phyloP scores from a whole-genome alignment of 1,140 invertebrate genomes.

The Formica exsecta region DNA sequence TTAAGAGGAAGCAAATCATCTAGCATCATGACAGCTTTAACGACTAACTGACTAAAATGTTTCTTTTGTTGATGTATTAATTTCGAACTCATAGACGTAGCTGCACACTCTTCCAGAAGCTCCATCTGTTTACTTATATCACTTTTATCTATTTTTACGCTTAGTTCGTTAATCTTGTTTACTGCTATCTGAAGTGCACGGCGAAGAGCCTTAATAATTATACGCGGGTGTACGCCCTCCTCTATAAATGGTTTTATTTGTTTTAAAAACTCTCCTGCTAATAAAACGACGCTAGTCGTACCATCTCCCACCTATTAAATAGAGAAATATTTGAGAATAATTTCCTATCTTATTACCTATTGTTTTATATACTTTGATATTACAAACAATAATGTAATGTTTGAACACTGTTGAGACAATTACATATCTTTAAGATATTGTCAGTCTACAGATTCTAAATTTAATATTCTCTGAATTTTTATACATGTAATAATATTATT shows the following conservation, averaged over 20 bases:
- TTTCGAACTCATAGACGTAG: slow-evolving; percentile 98
- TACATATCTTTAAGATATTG: slow-evolving; percentile 72
- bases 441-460: slow-evolving; percentile 77
- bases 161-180: slow-evolving; percentile 94
- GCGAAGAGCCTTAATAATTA: slow-evolving; percentile 95
- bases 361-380: background rate
- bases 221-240: slow-evolving; percentile 98
- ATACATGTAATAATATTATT: slow-evolving; percentile 32
- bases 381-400: slow-evolving; percentile 45
- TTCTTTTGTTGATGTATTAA: slow-evolving; percentile 97
- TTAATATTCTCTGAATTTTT: slow-evolving; percentile 73
- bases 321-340: slow-evolving; percentile 30
- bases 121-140: slow-evolving; percentile 89
- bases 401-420: slow-evolving; percentile 79
- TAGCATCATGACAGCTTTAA: slow-evolving; percentile 97
- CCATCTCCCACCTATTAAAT: slow-evolving; percentile 96
- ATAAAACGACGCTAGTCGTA: slow-evolving; percentile 97
- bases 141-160: slow-evolving; percentile 92
- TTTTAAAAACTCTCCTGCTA: slow-evolving; percentile 98
- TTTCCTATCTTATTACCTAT: background rate
- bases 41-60: slow-evolving; percentile 99
- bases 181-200: slow-evolving; percentile 93
- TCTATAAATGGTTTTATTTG: slow-evolving; percentile 98
- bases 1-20: slow-evolving; percentile 98
- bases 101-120: slow-evolving; percentile 97